A percentile compares a stretch with the other conserved stretches of the same genome.
Evolutionary conservation across 1,140 invertebrate genomes (phyloP).

Genomic region (Fopius arisanus): DNA sequence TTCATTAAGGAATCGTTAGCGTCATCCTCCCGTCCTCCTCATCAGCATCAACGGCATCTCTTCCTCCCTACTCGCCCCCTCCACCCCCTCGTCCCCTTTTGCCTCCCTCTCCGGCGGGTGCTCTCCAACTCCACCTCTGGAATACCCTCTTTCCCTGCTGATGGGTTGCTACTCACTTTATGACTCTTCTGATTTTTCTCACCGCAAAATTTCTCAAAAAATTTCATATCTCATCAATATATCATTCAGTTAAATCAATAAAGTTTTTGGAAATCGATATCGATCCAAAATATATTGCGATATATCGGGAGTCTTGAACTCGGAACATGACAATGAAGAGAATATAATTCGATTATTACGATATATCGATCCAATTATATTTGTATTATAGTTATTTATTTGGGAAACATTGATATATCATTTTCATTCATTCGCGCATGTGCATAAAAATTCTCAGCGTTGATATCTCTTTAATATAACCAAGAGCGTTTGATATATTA

Average conservation of each 20-base stretch:
- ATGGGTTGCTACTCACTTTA: neutral
- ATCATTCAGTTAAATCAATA: no score
- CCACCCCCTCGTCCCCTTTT: neutral
- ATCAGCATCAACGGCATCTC: conserved; percentile 38
- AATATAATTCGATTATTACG: no score
- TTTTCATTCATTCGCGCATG: no score
- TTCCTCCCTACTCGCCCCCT: conserved; percentile 17
- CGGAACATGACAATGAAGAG: no score
- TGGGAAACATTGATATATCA: no score
- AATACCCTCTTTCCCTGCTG: neutral
- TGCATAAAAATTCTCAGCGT: no score
- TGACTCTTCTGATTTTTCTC: conserved; percentile 38
- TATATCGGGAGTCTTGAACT: neutral
- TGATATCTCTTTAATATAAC: no score
- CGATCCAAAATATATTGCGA: neutral
- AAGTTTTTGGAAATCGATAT: no score
- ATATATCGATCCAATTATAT: no score
- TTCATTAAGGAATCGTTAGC: conserved; percentile 57
- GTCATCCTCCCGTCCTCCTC: conserved; percentile 46
- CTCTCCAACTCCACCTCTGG: conserved; percentile 5
- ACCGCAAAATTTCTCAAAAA: conserved; percentile 30
- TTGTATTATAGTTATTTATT: no score
- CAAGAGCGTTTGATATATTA: no score
- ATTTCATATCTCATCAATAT: no score
- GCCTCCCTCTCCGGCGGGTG: neutral